Evolutionary conservation across 2,113 vertebrate genomes (phyloP), one percentile per base, ranked within the genome.

Genomic region (Mirza zaza): DNA sequence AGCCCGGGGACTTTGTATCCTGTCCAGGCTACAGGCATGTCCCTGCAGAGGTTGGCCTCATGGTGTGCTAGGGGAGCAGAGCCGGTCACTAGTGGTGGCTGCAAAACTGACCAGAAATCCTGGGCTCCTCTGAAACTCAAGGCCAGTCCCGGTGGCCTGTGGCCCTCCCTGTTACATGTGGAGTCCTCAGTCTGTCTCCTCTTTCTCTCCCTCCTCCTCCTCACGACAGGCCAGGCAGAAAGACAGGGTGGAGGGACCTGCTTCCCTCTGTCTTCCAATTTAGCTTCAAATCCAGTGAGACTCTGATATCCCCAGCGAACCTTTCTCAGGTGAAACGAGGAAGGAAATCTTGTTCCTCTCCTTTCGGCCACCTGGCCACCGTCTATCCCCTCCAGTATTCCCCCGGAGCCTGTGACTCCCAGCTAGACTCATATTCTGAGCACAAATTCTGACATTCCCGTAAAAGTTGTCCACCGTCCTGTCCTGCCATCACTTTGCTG

Each of bases 1-100:
- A 86, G 55, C 8, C 42, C 36, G 20, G 7, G 0, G 39, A 73
- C 9, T 82, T 59, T 59, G 1, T 52, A 13, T 32, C 50, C 50
- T 71, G 1, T 23, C 42, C 59, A 68, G 61, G 65, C 6, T 42
- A 0, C 9, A 5, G 52, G 11, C 63, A 21, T 73, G 73, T 70
- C 63, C 67, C 7, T 2, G 21, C 3, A 5, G 68, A 8, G 3
- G 2, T 3, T 39, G 36, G 80, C 29, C 39, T 21, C 6, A 0
- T 0, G 25, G 59, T 63, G 13, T 57, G 6, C 52, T 65, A 32
- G 50, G 59, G 27, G 29, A 77, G 39, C 87, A 82, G 29, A 67
- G 61, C 23, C 23, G 25, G 7, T 23, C 45, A 15, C 9, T 25
- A n/a, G 32, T 48, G 15, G n/a, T 18, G 77, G 39, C 13, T 20